Base-by-base conservation (phyloP, 2,888 invertebrate species). In the Escarpia spicata region DNA sequence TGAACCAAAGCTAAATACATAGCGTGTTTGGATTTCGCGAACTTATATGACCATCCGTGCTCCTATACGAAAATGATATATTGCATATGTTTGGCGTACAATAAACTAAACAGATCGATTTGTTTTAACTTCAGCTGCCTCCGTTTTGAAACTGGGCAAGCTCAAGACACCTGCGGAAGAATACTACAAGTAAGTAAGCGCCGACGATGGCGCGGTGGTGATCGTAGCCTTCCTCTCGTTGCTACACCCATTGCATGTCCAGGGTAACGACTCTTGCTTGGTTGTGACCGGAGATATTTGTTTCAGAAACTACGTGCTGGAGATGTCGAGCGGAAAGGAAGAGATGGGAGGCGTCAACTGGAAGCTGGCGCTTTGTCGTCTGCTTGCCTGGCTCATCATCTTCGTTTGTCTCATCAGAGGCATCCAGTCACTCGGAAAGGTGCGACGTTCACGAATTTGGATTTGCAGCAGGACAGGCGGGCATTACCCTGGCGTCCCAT, bases 111-210 rank as follows among this genome's bases (percentile, higher is more conserved):
- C 75, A n/a, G 19, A n/a, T 75, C 75, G 4, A 75, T 75, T 75
- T 75, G 19, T 75, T 75, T 92, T 12, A 43, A 90, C 52, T 92
- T 92, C 58, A 92, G 45, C 90, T 10, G 44, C 92, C 26, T 90
- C 60, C 43, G 43, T 89, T 89, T 89, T 75, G 26, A 75, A 26
- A 19, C 6, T 75, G 26, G 26, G 75, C 26, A 26, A 75, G 98
- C 91, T 91, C 15, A 98, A 98, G 95, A 98, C 98, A 92, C 98
- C 98, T 58, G 98, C 98, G 58, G 98, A 99, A 97, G 98, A 99
- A 97, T 99, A 98, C 97, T 99, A 98, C 96, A 98, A 98, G 99
- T 99, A 97, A 97, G 97, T 97, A 44, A 43, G 19, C 26, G 26
- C 26, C 37, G 44, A 26, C 75, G 75, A 75, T n/a, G 6, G 75